Percentiles rank a stretch among this genome's conserved stretches.
Conservation (phyloP, 2,888 invertebrate genomes). For the Tetrapedia diversipes region DNA sequence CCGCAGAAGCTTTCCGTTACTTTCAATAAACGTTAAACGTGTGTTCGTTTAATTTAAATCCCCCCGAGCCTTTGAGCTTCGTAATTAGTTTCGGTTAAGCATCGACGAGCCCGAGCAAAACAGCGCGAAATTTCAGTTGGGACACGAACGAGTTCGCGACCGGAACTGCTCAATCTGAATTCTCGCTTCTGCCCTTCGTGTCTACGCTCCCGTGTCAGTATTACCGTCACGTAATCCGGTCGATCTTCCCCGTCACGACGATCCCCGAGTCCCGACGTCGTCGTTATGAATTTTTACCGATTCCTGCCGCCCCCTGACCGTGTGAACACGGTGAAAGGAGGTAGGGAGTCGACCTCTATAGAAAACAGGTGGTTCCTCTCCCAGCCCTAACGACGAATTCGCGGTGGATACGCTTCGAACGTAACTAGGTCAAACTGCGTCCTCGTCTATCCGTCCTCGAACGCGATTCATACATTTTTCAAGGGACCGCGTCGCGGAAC, state of each 20-base stretch:
- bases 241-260: not conserved
- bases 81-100: not conserved
- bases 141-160: not conserved
- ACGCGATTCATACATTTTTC: conserved; percentile 44
- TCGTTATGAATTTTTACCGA: conserved; percentile 31
- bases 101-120: not conserved
- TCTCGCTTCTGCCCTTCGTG: not conserved
- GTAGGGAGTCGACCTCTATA: not conserved
- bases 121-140: not conserved
- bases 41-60: not conserved
- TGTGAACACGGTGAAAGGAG: not conserved
- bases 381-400: conserved; percentile 29
- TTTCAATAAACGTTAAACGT: not conserved
- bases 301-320: not conserved
- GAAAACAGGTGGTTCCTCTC: conserved; percentile 52
- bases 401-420: not conserved
- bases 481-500: conserved; percentile 9
- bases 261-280: not conserved
- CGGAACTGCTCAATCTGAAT: not conserved
- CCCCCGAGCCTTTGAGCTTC: not conserved
- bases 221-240: conserved; percentile 21
- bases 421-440: conserved; percentile 44
- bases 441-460: not conserved
- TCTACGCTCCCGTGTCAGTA: not conserved
- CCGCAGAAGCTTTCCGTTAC: too few species aligned